Evolutionary conservation across 2,888 invertebrate species (phyloP), one percentile per base, ranked within the genome.

Genomic region (Dolichopus griseipennis): DNA sequence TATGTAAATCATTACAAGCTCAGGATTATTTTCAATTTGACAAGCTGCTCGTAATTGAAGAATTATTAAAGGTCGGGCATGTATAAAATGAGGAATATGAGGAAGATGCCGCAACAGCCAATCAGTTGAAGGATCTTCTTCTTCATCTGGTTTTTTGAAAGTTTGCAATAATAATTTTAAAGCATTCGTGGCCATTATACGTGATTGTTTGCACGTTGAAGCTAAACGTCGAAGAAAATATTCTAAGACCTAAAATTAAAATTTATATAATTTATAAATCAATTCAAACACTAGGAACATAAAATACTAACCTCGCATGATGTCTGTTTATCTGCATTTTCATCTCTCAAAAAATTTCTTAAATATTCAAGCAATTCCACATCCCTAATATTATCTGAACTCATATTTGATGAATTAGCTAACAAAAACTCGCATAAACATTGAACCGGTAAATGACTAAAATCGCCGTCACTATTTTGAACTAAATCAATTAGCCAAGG

Each of bases 401-500:
- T 88, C 73, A 89, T 89, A 70, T 86, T 85, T 3, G 84, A 84
- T 0, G 86, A 83, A 68, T 86, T 86, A 70, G 89, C 87, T 2
- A 96, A 85, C 66, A 97, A 85, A 83, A 97, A 97, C 83, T 97
- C 97, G 83, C 97, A 97, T 66, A 98, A 85, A 78, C 97, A 97
- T 77, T 97, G 97, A n/a, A 97, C 95, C 0, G 97, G 97, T 22
- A 98, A 83, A 74, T 95, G 92, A 76, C 92, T 91, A 72, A 83
- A 82, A 67, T 82, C 81, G 4, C 78, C 91, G 76, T 95, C 95
- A 72, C 93, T 93, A 74, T 92, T 93, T 74, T 95, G 91, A 18
- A 97, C 93, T 70, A 97, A 84, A 79, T 96, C 95, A 10, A 95
- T 95, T 71, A 97, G 83, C 97, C 97, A 97, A 5, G 97, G 96